Conservation (phyloP, 2,797 vertebrate species). For the Carcharodon carcharias region DNA sequence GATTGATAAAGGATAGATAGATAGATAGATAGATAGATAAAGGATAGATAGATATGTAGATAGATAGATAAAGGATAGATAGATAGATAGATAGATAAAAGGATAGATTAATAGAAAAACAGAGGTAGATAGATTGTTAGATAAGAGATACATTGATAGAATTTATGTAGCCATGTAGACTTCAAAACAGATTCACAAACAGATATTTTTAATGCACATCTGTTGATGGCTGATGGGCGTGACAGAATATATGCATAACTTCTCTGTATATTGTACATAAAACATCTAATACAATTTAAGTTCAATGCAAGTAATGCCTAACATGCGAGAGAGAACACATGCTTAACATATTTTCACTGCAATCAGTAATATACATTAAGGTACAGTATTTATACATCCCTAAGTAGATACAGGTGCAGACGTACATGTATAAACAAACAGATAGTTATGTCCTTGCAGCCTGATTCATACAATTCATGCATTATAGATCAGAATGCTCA, state of each 20-base stretch:
- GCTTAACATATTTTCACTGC: neutral
- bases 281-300: neutral
- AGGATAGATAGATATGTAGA: neutral
- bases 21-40: neutral
- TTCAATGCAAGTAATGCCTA: neutral
- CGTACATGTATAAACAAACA: neutral
- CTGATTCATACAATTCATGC: slow-evolving; percentile 10
- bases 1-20: neutral
- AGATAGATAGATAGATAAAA: neutral
- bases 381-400: neutral
- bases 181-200: neutral
- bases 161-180: neutral
- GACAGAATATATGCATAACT: neutral
- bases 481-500: slow-evolving; percentile 25
- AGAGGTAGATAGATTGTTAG: neutral
- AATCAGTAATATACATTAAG: neutral
- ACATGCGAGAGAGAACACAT: too few relatives aligned
- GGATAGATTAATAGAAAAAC: neutral
- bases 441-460: slow-evolving; percentile 28
- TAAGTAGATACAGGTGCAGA: neutral
- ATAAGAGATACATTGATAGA: too few relatives aligned
- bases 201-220: neutral
- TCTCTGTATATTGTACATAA: neutral
- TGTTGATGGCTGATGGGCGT: neutral
- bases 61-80: too few relatives aligned